These are phyloP conservation scores for Montifringilla adamsi DNA, from an alignment of 2,113 vertebrate genomes.

Conservation along the genomic window DNA sequence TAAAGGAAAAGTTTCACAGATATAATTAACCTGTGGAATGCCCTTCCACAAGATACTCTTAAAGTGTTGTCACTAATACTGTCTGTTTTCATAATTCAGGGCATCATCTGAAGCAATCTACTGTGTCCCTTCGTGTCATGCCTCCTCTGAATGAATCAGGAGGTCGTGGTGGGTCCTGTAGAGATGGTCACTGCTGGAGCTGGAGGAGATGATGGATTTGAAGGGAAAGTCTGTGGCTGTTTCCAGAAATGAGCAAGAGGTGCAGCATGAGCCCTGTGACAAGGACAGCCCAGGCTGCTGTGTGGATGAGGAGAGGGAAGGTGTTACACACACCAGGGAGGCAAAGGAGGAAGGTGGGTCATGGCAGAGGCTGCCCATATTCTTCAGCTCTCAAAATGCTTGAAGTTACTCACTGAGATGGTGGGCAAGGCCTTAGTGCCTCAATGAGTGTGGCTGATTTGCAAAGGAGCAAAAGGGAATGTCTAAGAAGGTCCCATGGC, in stretches of 20 bases:
- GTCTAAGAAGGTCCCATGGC: not conserved
- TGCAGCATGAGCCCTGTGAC: not conserved
- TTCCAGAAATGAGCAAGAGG: not conserved
- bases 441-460: not conserved
- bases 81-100: conserved; percentile 12
- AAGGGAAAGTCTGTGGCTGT: not conserved
- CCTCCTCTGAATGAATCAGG: not conserved
- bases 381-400: not conserved
- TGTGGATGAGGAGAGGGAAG: not conserved
- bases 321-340: not conserved
- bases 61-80: not conserved
- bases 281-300: not conserved
- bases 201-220: not conserved
- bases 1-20: not conserved
- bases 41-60: not conserved
- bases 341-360: not conserved
- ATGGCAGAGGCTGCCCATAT: not conserved
- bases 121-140: not conserved
- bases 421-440: not conserved
- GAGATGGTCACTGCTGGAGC: not conserved
- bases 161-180: not conserved
- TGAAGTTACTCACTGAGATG: not conserved
- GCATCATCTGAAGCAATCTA: not conserved
- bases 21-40: conserved; percentile 33
- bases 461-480: not conserved